Conservation (phyloP, 1,140 invertebrate species). For the Contarinia nasturtii region DNA sequence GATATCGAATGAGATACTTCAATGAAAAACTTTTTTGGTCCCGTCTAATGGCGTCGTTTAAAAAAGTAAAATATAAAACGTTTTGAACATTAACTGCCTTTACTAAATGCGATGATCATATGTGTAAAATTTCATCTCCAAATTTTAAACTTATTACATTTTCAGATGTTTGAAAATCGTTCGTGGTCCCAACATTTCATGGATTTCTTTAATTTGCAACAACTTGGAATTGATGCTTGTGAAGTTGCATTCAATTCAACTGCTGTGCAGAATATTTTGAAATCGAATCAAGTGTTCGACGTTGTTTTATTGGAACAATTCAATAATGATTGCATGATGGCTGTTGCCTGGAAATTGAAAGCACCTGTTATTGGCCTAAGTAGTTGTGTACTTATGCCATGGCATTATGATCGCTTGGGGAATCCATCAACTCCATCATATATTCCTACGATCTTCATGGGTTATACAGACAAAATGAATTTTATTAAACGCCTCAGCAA, state of each 20-base stretch:
- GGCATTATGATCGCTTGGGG: slow-evolving; percentile 32
- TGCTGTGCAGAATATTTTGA: slow-evolving; percentile 13
- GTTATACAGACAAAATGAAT: slow-evolving; percentile 27
- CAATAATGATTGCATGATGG: slow-evolving; percentile 45
- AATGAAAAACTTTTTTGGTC: too few relatives aligned
- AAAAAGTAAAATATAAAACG: too few relatives aligned
- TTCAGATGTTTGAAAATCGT: too few relatives aligned
- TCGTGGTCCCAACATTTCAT: slow-evolving; percentile 12
- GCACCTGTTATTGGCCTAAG: slow-evolving; percentile 34
- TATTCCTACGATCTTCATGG: slow-evolving; percentile 28
- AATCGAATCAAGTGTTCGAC: slow-evolving; percentile 34
- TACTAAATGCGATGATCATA: too few relatives aligned
- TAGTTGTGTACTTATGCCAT: slow-evolving; percentile 36
- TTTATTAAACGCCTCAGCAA: slow-evolving; percentile 34
- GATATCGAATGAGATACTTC: too few relatives aligned
- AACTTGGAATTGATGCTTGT: neutral
- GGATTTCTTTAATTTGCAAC: neutral
- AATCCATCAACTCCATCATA: slow-evolving; percentile 34
- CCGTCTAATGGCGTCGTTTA: too few relatives aligned
- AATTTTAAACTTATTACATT: too few relatives aligned
- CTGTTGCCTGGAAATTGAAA: slow-evolving; percentile 33
- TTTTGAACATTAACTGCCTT: too few relatives aligned
- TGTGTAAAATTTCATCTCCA: too few relatives aligned
- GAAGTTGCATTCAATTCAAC: neutral
- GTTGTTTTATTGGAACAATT: slow-evolving; percentile 45